A percentile compares a stretch with the other conserved stretches of the same genome.
Conservation (phyloP, 2,113 vertebrate species). For the Mus spicilegus region DNA sequence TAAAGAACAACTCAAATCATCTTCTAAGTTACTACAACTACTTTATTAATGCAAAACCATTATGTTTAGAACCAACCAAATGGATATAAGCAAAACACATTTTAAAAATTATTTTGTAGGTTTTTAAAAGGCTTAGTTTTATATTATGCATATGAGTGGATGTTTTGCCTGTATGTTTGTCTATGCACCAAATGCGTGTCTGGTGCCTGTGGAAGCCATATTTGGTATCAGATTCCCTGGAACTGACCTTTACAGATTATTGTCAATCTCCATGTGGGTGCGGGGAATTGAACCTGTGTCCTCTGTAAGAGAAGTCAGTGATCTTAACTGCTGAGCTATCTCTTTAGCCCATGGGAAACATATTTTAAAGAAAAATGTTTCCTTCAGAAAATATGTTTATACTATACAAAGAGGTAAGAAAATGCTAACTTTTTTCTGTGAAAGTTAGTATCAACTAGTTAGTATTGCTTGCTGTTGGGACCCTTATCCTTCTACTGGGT, state of each 20-base stretch:
- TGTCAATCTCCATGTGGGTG: neutral
- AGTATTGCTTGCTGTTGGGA: neutral
- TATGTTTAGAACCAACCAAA: neutral
- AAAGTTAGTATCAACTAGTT: conserved; percentile 6
- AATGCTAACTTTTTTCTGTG: neutral
- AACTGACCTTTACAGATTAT: neutral
- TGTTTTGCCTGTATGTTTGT: neutral
- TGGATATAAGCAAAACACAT: neutral
- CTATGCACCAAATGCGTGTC: neutral
- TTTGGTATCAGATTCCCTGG: neutral
- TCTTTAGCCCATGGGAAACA: neutral
- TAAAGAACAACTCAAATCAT: conserved; percentile 15
- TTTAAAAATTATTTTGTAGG: neutral
- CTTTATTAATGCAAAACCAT: neutral
- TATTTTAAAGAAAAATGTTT: conserved; percentile 2
- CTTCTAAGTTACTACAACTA: conserved; percentile 36
- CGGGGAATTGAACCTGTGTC: neutral
- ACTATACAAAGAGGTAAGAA: conserved; percentile 5
- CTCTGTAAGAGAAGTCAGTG: neutral
- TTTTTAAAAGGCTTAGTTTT: neutral
- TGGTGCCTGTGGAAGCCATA: neutral
- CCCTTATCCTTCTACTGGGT: neutral
- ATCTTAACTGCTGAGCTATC: neutral
- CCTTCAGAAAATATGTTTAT: neutral
- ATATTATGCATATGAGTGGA: neutral